Evolutionary conservation across 2,888 invertebrate genomes (phyloP).

Genomic region (Archips crataeganus): DNA sequence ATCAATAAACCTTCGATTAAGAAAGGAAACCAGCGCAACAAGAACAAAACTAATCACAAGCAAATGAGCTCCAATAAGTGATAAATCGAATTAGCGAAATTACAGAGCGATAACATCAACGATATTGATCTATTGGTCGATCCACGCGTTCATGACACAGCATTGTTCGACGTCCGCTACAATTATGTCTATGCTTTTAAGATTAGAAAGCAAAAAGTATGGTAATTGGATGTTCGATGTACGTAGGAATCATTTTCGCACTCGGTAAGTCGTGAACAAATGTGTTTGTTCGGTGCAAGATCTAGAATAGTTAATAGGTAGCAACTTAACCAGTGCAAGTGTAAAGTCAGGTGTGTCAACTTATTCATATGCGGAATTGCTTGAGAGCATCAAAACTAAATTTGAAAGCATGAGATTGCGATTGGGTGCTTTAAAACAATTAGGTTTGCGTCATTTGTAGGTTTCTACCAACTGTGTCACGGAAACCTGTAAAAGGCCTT

Average conservation of each 20-base stretch:
- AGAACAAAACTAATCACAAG: constrained; percentile 19
- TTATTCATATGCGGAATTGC: neutral
- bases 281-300: constrained; percentile 40
- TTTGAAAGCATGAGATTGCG: neutral
- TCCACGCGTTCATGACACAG: constrained; percentile 27
- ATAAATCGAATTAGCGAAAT: constrained; percentile 32
- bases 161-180: constrained; percentile 48
- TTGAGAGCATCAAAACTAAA: too few relatives aligned
- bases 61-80: constrained; percentile 20
- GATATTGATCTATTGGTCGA: constrained; percentile 34
- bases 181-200: constrained; percentile 51
- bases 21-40: neutral
- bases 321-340: constrained; percentile 14
- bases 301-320: constrained; percentile 7
- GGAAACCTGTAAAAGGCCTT: neutral
- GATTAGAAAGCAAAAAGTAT: constrained; percentile 68
- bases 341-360: constrained; percentile 46
- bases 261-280: constrained; percentile 68
- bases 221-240: constrained; percentile 65
- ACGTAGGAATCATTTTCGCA: constrained; percentile 68
- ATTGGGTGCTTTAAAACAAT: neutral
- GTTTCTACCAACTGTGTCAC: too few relatives aligned
- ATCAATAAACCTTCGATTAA: neutral
- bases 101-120: constrained; percentile 25
- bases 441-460: neutral